Evolutionary conservation across 2,797 vertebrate genomes (phyloP), one percentile per base, ranked within the genome.

Genomic region (Miichthys miiuy): DNA sequence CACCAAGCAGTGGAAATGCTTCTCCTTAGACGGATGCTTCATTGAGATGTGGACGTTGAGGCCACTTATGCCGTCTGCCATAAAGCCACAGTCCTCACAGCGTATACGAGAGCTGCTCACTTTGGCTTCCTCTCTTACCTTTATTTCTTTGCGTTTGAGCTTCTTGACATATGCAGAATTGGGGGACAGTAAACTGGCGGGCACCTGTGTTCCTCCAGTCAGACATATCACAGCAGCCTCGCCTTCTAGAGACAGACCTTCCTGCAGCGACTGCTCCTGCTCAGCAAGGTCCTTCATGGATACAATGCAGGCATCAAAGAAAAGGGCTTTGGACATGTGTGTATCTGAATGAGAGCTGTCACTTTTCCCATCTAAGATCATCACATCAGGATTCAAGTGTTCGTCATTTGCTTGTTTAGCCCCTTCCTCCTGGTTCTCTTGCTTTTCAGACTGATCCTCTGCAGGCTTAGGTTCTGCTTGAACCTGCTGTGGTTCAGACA

Each of bases 31-130:
- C 2, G 97, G 97, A 86, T 99, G 98, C 83, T 99, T 99, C 98
- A 99, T 99, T 56, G 98, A 97, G 86, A 99, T 98, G 91, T 99
- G 98, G 77, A 99, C 98, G 34, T 98, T 99, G 82, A 99, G 95
- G 72, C 98, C 98, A 16, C 97, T 99, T 74, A 99, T 88, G 47
- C 98, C 98, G 41, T 99, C 98, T 0, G 98, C 98, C 93, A 99
- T 82, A 89, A 99, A 99, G 55, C 98, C 98, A 17, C 98, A 99
- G 84, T 99, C 98, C 38, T 98, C 98, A 0, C 98, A 99, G 57
- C 97, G 96, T 75, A 99, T 97, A 18, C 96, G 96, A 0, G 95
- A 82, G 1, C 77, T 84, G 71, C 94, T 84, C 17, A 83, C 83
- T 69, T 89, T 94, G 61, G 65, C 46, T 4, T 87, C 83, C 2